Conservation (phyloP, 1,140 invertebrate genomes). For the Brachionus sp. region DNA sequence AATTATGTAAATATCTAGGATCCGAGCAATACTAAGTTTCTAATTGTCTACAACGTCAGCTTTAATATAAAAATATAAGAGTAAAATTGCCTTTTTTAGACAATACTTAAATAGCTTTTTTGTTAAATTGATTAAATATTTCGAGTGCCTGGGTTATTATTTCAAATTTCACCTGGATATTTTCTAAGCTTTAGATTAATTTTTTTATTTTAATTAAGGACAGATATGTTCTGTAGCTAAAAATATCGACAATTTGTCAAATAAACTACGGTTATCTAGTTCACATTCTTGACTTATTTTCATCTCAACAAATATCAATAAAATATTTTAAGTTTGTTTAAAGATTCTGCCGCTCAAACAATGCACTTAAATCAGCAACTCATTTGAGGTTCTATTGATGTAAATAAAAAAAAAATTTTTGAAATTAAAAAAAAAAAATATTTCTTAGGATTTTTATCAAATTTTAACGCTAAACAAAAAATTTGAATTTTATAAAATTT, state of each 20-base stretch:
- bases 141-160: background rate
- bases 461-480: no score
- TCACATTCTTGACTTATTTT: background rate
- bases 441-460: no score
- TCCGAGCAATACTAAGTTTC: background rate
- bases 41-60: background rate
- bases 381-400: no score
- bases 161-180: background rate
- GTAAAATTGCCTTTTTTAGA: background rate
- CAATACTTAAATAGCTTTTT: background rate
- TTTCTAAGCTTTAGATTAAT: background rate
- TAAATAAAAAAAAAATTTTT: no score
- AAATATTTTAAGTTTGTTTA: no score
- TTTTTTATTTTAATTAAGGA: background rate
- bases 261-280: background rate
- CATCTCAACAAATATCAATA: background rate
- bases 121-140: background rate
- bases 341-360: no score
- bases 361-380: no score
- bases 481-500: no score
- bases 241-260: background rate
- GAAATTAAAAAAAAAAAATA: no score
- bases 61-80: background rate
- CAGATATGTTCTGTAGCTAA: background rate
- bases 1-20: slow-evolving; percentile 26